Conservation (phyloP, 2,113 vertebrate species). For the Chrysochloris asiatica region DNA sequence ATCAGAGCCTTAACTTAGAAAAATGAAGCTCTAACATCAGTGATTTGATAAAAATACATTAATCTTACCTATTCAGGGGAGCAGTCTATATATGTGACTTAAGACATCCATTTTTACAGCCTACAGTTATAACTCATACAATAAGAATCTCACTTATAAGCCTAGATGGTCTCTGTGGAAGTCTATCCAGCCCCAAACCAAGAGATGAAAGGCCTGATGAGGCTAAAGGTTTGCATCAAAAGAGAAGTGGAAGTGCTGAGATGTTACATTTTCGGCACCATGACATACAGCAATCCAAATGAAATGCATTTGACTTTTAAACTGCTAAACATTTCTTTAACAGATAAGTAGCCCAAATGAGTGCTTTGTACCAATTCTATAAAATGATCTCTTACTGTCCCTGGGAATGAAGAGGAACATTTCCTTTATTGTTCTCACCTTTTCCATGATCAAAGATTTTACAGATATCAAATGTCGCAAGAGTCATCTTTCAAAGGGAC, state of each 20-base stretch:
- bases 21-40: background rate
- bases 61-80: background rate
- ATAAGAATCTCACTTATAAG: background rate
- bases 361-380: slow-evolving; percentile 31
- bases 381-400: background rate
- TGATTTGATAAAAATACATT: background rate
- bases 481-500: slow-evolving; percentile 46
- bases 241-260: background rate
- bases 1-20: background rate
- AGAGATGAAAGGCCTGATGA: background rate
- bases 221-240: background rate
- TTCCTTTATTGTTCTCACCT: slow-evolving; percentile 21
- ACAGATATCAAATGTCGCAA: slow-evolving; percentile 29
- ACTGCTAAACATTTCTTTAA: slow-evolving; percentile 13
- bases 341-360: background rate
- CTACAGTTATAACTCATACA: background rate
- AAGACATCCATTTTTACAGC: background rate
- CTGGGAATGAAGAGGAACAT: background rate
- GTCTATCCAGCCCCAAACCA: background rate
- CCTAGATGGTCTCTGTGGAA: background rate
- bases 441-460: slow-evolving; percentile 10
- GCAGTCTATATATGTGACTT: background rate
- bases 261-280: background rate
- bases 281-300: background rate
- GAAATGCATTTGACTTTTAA: slow-evolving; percentile 56